Evolutionary conservation across 30 jellyfish, hydroid and myxozoan species (phyloP), one percentile per base, ranked within the genome.

Genomic region (Nemopilema nomurai): DNA sequence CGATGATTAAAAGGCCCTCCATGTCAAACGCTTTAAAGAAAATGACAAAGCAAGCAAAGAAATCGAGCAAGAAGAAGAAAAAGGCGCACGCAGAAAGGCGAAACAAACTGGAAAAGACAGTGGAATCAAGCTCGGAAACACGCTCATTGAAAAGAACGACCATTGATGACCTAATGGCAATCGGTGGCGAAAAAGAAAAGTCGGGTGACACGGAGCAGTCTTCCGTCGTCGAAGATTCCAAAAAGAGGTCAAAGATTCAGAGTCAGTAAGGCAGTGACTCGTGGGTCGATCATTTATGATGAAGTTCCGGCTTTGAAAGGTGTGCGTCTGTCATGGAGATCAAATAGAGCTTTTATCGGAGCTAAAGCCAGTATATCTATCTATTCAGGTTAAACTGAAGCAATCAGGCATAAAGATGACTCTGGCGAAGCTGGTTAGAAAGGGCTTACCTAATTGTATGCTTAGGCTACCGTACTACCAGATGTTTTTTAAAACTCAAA

Each of bases 1-100:
- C 90, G 31, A 67, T 80, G 90, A 31, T 69, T 31, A 41, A n/a
- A 22, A 49, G 90, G 74, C 81, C 82, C 28, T 27, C 76, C 23
- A 24, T 26, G 21, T 50, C 33, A 30, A 68, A 66, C 66, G 82
- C 81, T 51, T 62, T 79, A 24, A 67, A 80, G 27, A 1, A 17
- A 18, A 25, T 26, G 41, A 33, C 57, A 41, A 67, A 80, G 82
- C 68, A 80, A 68, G 50, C 53, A 74, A 80, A 67, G 80, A 78
- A 78, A 62, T 31, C 57, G 20, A 78, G 30, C 69, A 80, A 80
- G 82, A 74, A 64, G 28, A 49, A 28, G 67, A 79, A 74, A 4
- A 27, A 80, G 49, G 6, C 13, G 6, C 57, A 41, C 57, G 57
- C 57, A 41, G 57, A 41, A 41, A 41, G 57, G 57, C 57, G 57